phyloP scores from a whole-genome alignment of 2,888 invertebrate genomes.

The Coenonympha arcania region DNA sequence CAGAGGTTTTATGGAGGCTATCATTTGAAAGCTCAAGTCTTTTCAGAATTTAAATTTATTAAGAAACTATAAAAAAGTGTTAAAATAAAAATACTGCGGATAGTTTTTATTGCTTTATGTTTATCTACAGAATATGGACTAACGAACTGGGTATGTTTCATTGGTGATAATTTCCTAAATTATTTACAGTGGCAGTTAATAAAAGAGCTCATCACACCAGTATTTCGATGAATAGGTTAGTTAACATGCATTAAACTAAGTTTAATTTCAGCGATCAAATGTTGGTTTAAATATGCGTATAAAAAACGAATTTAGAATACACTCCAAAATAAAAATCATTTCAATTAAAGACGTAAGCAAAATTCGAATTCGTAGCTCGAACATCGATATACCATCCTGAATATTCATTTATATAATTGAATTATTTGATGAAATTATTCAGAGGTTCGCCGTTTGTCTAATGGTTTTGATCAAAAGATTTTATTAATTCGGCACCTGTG shows the following conservation, averaged over 20 bases:
- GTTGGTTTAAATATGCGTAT: no score
- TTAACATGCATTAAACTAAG: no score
- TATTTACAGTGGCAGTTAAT: no score
- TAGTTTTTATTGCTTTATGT: no score
- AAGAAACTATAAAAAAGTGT: no score
- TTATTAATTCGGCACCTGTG: conserved; percentile 22
- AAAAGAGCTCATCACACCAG: no score
- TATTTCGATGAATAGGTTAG: no score
- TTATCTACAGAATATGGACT: no score
- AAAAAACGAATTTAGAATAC: no score
- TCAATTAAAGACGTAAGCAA: background rate
- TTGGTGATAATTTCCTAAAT: no score
- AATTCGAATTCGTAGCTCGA: conserved; percentile 16
- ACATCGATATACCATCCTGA: conserved; percentile 20
- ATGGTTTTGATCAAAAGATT: conserved; percentile 22
- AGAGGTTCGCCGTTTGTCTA: conserved; percentile 15
- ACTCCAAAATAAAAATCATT: conserved; percentile 2
- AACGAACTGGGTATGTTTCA: no score
- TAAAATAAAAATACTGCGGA: background rate
- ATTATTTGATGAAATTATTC: conserved; percentile 20
- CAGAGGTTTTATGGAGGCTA: background rate
- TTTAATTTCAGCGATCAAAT: no score
- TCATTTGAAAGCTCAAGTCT: background rate
- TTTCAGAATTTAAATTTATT: background rate
- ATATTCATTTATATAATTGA: conserved; percentile 24